These are phyloP conservation scores for Adela reaumurella DNA, from an alignment of 2,888 invertebrate species.

Conservation along the genomic window DNA sequence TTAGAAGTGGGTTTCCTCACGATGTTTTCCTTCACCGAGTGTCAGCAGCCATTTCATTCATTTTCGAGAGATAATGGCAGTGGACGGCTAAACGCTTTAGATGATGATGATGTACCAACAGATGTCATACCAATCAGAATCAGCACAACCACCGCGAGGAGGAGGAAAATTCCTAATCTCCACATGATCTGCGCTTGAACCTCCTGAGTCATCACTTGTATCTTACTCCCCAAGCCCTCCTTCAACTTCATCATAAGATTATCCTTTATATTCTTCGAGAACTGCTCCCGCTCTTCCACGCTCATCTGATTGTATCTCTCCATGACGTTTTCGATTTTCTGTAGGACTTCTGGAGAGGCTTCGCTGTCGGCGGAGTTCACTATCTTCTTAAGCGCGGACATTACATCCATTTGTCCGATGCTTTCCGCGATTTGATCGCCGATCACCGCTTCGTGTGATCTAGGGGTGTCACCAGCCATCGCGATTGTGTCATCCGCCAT, in stretches of 20 bases:
- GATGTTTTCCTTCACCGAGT: too few species aligned
- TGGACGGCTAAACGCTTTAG: too few species aligned
- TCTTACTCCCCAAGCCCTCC: neutral
- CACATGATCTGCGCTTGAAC: neutral
- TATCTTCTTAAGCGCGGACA: neutral
- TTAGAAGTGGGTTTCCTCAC: too few species aligned
- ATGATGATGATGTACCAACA: too few species aligned
- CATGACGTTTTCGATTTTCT: neutral
- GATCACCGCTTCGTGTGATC: neutral
- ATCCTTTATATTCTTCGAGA: neutral
- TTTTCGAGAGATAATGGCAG: too few species aligned
- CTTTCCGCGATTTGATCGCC: neutral
- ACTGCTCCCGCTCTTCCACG: neutral
- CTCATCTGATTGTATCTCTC: neutral
- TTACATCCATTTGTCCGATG: neutral
- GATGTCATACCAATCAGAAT: too few species aligned
- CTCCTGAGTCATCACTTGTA: neutral
- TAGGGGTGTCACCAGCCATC: too few species aligned
- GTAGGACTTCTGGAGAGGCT: neutral
- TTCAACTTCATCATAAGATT: neutral
- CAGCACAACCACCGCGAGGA: too few species aligned
- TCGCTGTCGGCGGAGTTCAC: neutral
- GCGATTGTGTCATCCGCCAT: neutral
- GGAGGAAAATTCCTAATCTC: neutral
- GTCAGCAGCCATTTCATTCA: too few species aligned